Evolutionary conservation across 2,113 vertebrate species (phyloP).

Genomic region (Dicaeum eximium): DNA sequence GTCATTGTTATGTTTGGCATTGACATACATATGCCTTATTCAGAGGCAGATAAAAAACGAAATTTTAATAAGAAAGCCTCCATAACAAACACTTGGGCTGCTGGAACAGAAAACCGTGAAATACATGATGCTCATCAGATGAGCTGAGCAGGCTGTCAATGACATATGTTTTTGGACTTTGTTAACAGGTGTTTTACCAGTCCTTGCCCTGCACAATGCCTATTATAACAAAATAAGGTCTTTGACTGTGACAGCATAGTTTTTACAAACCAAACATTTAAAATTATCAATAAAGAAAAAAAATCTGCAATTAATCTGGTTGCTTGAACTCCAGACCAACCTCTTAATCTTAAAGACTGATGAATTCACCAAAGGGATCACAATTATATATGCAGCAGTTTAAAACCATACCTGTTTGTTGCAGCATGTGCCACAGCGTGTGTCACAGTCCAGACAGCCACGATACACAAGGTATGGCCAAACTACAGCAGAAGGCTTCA

Average conservation of each 20-base stretch:
- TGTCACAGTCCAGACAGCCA: too few relatives aligned
- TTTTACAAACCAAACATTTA: background rate
- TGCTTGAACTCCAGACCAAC: background rate
- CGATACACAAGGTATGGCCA: too few relatives aligned
- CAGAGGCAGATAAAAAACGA: background rate
- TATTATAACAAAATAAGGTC: background rate
- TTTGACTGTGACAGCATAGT: background rate
- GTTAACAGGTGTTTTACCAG: background rate
- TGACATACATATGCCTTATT: background rate
- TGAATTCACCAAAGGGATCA: background rate
- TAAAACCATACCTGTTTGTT: background rate
- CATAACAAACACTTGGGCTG: background rate
- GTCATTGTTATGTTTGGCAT: background rate
- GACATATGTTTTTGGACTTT: background rate
- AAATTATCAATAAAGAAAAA: background rate
- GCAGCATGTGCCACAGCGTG: too few relatives aligned
- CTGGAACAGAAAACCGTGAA: background rate
- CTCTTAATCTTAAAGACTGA: background rate
- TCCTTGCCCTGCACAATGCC: background rate
- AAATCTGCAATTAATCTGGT: background rate
- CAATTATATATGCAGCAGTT: background rate
- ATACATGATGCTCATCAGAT: background rate
- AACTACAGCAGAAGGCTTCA: too few relatives aligned
- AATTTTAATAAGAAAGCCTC: background rate
- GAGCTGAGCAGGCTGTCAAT: background rate